Conservation (phyloP, 2,888 invertebrate genomes). For the Lithophane ornitopus region DNA sequence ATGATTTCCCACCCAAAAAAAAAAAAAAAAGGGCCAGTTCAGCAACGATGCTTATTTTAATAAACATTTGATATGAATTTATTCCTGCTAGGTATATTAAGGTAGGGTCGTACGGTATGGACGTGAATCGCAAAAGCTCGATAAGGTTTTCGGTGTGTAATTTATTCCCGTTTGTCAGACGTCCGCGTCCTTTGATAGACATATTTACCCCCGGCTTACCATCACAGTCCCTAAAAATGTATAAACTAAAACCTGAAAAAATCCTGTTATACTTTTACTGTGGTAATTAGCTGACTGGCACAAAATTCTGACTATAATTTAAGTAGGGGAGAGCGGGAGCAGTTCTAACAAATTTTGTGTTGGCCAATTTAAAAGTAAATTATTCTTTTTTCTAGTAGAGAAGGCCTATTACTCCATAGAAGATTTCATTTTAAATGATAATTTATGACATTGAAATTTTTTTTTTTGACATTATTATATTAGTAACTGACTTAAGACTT, state of each 20-base stretch:
- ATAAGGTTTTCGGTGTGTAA: neutral
- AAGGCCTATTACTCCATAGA: no score
- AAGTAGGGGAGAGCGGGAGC: neutral
- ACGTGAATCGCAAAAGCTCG: neutral
- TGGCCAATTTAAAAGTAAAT: no score
- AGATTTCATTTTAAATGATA: no score
- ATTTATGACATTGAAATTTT: no score
- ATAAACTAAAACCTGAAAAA: neutral
- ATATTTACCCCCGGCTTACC: neutral
- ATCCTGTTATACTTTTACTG: neutral
- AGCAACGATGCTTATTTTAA: neutral
- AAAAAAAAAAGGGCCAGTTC: no score
- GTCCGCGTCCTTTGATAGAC: neutral
- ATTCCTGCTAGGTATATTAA: neutral
- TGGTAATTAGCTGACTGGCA: neutral
- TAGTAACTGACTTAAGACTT: no score
- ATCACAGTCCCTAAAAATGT: neutral
- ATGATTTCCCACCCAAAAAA: no score
- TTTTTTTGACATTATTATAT: no score
- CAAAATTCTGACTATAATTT: neutral
- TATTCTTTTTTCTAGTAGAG: no score
- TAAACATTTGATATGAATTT: neutral
- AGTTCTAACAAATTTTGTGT: no score
- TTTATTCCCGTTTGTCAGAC: neutral
- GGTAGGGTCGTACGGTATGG: neutral